Base-by-base conservation (phyloP, 2,888 invertebrate species). In the Phasia obesa region DNA sequence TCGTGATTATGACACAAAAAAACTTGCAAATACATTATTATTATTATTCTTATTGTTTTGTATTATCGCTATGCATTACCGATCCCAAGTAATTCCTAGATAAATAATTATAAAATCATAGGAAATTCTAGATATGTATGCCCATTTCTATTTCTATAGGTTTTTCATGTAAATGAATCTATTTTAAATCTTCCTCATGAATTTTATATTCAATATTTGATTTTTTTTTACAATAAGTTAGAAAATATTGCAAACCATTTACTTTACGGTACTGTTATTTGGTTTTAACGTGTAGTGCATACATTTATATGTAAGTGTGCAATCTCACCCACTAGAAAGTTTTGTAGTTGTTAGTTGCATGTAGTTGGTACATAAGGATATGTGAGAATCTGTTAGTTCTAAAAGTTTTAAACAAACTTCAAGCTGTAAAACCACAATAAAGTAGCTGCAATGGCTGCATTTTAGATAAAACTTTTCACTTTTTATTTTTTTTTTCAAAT, bases 371-470 rank as follows among this genome's bases (percentile, higher is more conserved):
- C 13, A n/a, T 19, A 31, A 9, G n/a, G 38, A 31, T 79, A 25
- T 62, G 44, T 44, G 44, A 17, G 44, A 47, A 47, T 47, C 44
- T 47, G 21, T 44, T 70, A 27, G 64, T 51, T 44, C 25, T 38
- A 57, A 75, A 70, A 76, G 35, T 70, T 81, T 65, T 1, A 25
- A 42, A n/a, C 17, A n/a, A 62, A 44, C 17, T 44, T 42, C 38
- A 53, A 75, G 49, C 62, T 70, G 55, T 57, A 69, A 70, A 80
- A 75, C 80, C 80, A 38, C 81, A 76, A 59, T 70, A 75, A 59
- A 64, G 53, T 60, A 69, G 76, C 70, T 76, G 65, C 70, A 81
- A 65, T 65, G 70, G 71, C 59, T 76, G 70, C 44, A 59, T 51
- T 65, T 35, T 53, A 75, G 76, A 81, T 76, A 81, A 81, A 80